A percentile compares a stretch with the other conserved stretches of the same genome.
phyloP scores from a whole-genome alignment of 2,113 vertebrate genomes.

The rat (Rattus norvegicus) region DNA sequence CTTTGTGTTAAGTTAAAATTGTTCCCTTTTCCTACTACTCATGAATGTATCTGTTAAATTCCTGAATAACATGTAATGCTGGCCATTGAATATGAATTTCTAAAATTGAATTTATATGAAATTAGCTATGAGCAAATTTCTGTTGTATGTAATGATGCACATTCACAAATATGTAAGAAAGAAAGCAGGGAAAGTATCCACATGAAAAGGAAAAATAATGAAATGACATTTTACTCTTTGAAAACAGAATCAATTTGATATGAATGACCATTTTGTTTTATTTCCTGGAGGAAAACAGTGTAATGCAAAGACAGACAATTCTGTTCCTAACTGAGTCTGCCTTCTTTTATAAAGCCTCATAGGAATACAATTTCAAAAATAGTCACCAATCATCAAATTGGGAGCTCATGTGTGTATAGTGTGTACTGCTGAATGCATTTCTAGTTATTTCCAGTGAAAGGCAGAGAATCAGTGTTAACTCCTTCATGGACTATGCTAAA shows the following conservation, averaged over 20 bases:
- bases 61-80: background rate
- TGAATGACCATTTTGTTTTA: background rate
- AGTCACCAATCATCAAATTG: background rate
- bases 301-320: accelerated
- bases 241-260: background rate
- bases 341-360: background rate
- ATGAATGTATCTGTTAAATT: background rate
- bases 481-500: background rate
- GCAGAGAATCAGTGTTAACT: background rate
- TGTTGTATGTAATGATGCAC: background rate
- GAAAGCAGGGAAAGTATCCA: background rate
- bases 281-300: background rate
- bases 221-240: background rate
- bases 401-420: background rate
- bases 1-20: background rate
- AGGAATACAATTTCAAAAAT: background rate
- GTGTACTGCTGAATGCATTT: background rate
- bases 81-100: background rate
- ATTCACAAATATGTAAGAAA: background rate
- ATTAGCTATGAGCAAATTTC: background rate
- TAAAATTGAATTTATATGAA: background rate
- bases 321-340: background rate
- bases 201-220: background rate
- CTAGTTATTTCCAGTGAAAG: background rate
- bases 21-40: background rate